Evolutionary conservation across 2,888 invertebrate genomes (phyloP).

Genomic region (Panopea generosa): DNA sequence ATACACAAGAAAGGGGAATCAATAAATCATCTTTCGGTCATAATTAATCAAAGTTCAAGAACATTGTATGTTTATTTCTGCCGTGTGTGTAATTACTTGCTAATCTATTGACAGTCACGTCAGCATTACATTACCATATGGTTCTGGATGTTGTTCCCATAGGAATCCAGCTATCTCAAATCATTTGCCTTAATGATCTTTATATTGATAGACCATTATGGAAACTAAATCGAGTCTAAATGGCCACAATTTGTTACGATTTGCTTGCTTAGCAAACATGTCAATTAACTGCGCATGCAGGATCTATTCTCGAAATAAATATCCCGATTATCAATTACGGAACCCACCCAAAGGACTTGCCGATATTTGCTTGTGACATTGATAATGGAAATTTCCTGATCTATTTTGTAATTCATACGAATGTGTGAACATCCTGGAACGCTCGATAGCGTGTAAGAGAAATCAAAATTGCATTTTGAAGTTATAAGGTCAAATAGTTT

Average conservation of each 20-base stretch:
- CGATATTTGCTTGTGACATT: conserved; percentile 62
- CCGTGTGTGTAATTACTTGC: conserved; percentile 51
- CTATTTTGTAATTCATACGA: conserved; percentile 65
- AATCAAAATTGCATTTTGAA: conserved; percentile 64
- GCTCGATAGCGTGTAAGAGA: conserved; percentile 61
- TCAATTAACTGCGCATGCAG: conserved; percentile 58
- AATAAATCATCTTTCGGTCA: conserved; percentile 27
- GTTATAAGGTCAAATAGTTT: conserved; percentile 67
- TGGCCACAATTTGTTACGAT: conserved; percentile 66
- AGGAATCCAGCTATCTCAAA: conserved; percentile 48
- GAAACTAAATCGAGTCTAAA: conserved; percentile 61
- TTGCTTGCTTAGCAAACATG: conserved; percentile 57
- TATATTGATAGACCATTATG: conserved; percentile 58
- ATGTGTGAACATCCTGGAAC: conserved; percentile 60
- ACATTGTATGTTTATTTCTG: conserved; percentile 53
- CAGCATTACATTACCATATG: conserved; percentile 54
- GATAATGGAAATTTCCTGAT: conserved; percentile 66
- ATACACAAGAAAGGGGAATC: neutral
- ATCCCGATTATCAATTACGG: conserved; percentile 66
- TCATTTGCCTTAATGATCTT: conserved; percentile 57
- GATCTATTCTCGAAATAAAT: conserved; percentile 64
- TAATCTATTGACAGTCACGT: conserved; percentile 61
- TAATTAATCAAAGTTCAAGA: conserved; percentile 58
- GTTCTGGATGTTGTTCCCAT: conserved; percentile 20
- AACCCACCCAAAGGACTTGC: conserved; percentile 54